Conservation (phyloP, 2,888 invertebrate genomes). For the Caenorhabditis becei region DNA sequence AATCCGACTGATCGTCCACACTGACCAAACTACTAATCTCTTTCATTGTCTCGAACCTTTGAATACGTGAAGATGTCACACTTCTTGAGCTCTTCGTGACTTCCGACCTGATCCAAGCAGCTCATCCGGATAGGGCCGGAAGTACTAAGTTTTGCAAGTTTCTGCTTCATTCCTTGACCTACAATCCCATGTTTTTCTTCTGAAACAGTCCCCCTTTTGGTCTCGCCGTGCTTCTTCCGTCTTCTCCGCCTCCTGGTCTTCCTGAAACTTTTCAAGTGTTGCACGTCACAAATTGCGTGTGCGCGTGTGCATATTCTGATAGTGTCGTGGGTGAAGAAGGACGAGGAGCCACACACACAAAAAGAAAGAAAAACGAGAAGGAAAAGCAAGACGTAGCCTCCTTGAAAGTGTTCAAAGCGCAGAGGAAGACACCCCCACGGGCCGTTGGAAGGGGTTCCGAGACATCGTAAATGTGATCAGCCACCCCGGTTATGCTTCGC, state of each 20-base stretch:
- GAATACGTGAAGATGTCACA: too few relatives aligned
- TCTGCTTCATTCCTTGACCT: not conserved
- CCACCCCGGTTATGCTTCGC: not conserved
- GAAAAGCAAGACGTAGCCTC: conserved; percentile 11
- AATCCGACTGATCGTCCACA: too few relatives aligned
- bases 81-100: too few relatives aligned
- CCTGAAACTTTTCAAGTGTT: conserved; percentile 56
- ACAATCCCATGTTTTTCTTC: too few relatives aligned
- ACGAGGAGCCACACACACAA: too few relatives aligned
- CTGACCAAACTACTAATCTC: too few relatives aligned
- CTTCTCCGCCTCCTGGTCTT: conserved; percentile 28
- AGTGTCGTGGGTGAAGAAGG: conserved; percentile 27
- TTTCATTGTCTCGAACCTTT: too few relatives aligned
- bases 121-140: too few relatives aligned
- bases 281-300: conserved; percentile 49
- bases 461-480: conserved; percentile 2
- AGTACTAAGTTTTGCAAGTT: too few relatives aligned
- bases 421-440: not conserved
- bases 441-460: not conserved
- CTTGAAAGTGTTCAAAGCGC: conserved; percentile 61
- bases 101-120: too few relatives aligned
- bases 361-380: conserved; percentile 11
- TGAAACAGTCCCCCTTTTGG: not conserved
- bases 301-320: conserved; percentile 36
- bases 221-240: not conserved